Base-by-base conservation (phyloP, 2,888 invertebrate species). In the Andrena fulva region DNA sequence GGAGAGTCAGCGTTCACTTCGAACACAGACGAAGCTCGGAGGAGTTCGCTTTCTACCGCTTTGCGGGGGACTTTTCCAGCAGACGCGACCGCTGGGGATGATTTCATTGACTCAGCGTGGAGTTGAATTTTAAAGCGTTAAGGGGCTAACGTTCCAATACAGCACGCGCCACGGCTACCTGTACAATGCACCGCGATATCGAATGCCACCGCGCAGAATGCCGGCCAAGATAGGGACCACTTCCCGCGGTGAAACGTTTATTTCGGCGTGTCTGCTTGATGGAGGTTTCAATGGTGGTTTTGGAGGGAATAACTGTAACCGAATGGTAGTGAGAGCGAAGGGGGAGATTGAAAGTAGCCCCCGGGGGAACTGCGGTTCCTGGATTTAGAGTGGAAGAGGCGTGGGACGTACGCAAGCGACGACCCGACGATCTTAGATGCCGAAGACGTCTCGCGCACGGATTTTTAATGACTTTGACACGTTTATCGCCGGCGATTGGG, bases 401-500 rank as follows among this genome's bases (percentile, higher is more conserved):
- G 42, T 42, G 42, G 29, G 42, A 42, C 16, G 12, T 16, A 42
- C 4, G 1, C 10, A 29, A 27, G 20, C 12, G 24, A 7, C 54
- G 20, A 10, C 4, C 16, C 12, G 5, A 16, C 42, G 16, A 16
- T 42, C 42, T 4, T 42, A 42, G 42, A 42, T 42, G 42, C 12
- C 20, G 35, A 33, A 20, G 35, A 6, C 6, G n/a, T 7, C 12
- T 16, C 0, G 6, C 8, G 20, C 59, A n/a, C 31, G 33, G 27
- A 48, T 66, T 54, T 72, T 72, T 62, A 64, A 52, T 70, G 64
- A 29, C 24, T 4, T 24, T 27, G 54, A 6, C 52, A 1, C 27
- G 60, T 52, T 67, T 74, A 78, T 56, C 67, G 35, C 42, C 50
- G 62, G 48, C 33, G n/a, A 33, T 80, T 77, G 42, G 66, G 8